Evolutionary conservation across 2,113 vertebrate genomes (phyloP).

Genomic region (Vicugna pacos): DNA sequence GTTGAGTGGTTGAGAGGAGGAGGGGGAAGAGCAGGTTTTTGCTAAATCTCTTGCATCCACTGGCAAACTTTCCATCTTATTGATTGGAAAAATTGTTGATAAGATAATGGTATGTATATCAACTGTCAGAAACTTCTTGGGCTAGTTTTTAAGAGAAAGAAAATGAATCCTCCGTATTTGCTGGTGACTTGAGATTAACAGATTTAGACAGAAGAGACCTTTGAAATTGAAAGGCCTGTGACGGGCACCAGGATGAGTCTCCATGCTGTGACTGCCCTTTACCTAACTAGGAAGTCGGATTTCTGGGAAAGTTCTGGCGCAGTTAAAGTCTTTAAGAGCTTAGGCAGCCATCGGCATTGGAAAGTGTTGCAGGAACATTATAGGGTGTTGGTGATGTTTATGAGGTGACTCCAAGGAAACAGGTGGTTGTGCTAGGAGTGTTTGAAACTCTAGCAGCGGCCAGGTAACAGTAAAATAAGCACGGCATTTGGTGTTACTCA

Average conservation of each 20-base stretch:
- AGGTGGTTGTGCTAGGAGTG: not conserved
- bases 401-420: not conserved
- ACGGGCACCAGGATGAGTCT: fast-evolving
- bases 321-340: not conserved
- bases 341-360: not conserved
- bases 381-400: not conserved
- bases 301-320: not conserved
- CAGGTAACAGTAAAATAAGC: not conserved
- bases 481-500: not conserved
- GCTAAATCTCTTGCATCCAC: not conserved
- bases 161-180: not conserved
- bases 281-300: not conserved
- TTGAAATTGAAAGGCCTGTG: not conserved
- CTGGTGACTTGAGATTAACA: not conserved
- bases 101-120: not conserved
- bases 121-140: not conserved
- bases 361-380: not conserved
- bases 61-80: not conserved
- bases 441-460: not conserved
- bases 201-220: not conserved
- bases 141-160: constrained; percentile 31
- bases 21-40: not conserved
- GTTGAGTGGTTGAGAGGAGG: not conserved
- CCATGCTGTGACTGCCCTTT: not conserved
- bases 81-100: not conserved